Conservation (phyloP, 1,140 invertebrate genomes). For the Lethocerus indicus region DNA sequence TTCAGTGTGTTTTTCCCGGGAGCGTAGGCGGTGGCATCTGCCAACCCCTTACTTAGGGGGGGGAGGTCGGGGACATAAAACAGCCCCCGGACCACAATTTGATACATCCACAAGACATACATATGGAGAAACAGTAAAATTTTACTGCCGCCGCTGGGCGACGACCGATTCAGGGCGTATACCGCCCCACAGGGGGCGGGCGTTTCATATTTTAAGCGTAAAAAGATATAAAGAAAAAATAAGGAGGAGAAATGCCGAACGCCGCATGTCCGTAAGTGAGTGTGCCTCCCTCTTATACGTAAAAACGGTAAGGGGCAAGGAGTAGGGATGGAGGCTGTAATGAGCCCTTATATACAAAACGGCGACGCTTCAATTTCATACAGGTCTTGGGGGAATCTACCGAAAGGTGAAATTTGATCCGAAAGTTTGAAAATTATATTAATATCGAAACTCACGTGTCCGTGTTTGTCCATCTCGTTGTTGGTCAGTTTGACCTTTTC, state of each 20-base stretch:
- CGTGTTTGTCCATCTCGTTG: conserved; percentile 89
- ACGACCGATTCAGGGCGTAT: conserved; percentile 7
- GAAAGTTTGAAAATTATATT: background rate
- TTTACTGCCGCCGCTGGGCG: too few relatives aligned
- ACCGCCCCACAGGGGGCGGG: conserved; percentile 6
- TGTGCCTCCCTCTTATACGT: too few relatives aligned
- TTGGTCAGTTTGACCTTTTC: conserved; percentile 99
- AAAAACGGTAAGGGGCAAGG: too few relatives aligned
- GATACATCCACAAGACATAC: conserved; percentile 15
- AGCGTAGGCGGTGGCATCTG: too few relatives aligned
- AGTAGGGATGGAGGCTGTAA: too few relatives aligned
- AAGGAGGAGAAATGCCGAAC: too few relatives aligned
- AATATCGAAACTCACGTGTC: conserved; percentile 18
- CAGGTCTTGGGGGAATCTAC: background rate
- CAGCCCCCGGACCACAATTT: conserved; percentile 3
- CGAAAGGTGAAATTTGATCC: background rate
- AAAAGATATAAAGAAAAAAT: too few relatives aligned
- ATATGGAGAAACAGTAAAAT: conserved; percentile 18
- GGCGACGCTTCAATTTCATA: too few relatives aligned
- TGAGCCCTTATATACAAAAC: too few relatives aligned
- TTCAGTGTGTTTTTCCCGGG: too few relatives aligned
- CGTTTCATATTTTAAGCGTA: conserved; percentile 13
- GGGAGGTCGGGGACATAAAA: background rate
- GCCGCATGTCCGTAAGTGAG: too few relatives aligned
- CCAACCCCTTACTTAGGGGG: too few relatives aligned